Percentiles rank a stretch among this genome's conserved stretches.
Conservation (phyloP, 2,888 invertebrate species). For the Tenodera sinensis region DNA sequence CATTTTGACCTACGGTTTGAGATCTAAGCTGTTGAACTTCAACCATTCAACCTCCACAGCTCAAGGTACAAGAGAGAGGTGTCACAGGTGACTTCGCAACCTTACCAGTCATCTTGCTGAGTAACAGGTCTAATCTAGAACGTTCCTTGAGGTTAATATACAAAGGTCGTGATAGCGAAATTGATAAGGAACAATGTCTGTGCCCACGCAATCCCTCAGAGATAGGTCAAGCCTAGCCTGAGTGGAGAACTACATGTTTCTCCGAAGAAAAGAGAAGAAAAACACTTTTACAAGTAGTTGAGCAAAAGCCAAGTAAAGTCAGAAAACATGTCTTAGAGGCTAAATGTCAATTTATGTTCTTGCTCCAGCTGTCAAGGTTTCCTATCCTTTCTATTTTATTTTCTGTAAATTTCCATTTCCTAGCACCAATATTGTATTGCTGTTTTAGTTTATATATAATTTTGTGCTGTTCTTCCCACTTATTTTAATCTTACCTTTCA, state of each 20-base stretch:
- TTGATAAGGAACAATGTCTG: background rate
- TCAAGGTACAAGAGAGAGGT: background rate
- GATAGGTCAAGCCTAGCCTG: background rate
- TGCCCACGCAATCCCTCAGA: background rate
- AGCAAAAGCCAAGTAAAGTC: background rate
- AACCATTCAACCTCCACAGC: background rate
- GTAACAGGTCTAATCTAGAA: background rate
- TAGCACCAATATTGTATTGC: too few species aligned
- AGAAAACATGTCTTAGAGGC: too few species aligned
- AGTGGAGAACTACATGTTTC: background rate
- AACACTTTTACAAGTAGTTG: background rate
- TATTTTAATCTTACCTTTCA: too few species aligned
- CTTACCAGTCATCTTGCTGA: background rate
- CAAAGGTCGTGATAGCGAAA: background rate
- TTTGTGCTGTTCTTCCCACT: too few species aligned
- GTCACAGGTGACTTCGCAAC: background rate
- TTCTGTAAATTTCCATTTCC: too few species aligned
- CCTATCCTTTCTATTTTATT: too few species aligned
- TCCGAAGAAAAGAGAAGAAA: background rate
- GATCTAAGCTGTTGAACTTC: background rate
- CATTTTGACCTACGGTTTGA: background rate
- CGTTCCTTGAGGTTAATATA: background rate
- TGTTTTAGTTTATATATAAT: too few species aligned
- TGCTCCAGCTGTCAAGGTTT: too few species aligned
- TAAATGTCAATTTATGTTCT: too few species aligned